Evolutionary conservation across 2,888 invertebrate species (phyloP), one percentile per base, ranked within the genome.

Genomic region (Cheilosia soror): DNA sequence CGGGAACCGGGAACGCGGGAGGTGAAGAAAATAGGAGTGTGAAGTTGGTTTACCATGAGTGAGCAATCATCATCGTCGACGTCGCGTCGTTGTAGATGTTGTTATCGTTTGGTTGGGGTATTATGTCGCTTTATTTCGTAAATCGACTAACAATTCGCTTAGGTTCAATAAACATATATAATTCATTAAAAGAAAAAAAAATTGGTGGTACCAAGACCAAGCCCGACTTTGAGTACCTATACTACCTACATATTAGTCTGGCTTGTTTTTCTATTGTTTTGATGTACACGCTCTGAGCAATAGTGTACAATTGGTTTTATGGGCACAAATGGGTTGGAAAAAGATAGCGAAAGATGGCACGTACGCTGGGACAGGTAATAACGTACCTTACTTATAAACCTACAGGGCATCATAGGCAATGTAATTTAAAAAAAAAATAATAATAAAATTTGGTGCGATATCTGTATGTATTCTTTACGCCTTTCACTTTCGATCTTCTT

Each of bases 41-140:
- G 75, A 84, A 80, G 75, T 84, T 69, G 75, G 65, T 71, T 84
- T 75, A 78, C 75, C 69, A 79, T 84, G 73, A 79, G 71, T 84
- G 84, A 84, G 75, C 80, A 79, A 71, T 84, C 79, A 75, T 75
- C 65, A 40, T 68, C 42, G 66, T 72, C 47, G 44, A 27, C 55
- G 53, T 62, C 42, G 33, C 29, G 40, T 49, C 25, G 49, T 44
- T 49, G 49, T 42, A 9, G 47, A 57, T 65, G 53, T 65, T 29
- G 55, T 71, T 60, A 69, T 75, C 58, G 60, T 60, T 63, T 66
- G 65, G 44, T 71, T 55, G 31, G 51, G 15, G 60, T 75, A 73
- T 83, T 78, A 65, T 84, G 73, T 84, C 75, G 69, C 29, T 79
- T 37, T 79, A 75, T 40, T 84, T 69, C 65, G 71, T 79, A 79